Base-by-base conservation (phyloP, 2,113 vertebrate genomes). In the Stegastes partitus region DNA sequence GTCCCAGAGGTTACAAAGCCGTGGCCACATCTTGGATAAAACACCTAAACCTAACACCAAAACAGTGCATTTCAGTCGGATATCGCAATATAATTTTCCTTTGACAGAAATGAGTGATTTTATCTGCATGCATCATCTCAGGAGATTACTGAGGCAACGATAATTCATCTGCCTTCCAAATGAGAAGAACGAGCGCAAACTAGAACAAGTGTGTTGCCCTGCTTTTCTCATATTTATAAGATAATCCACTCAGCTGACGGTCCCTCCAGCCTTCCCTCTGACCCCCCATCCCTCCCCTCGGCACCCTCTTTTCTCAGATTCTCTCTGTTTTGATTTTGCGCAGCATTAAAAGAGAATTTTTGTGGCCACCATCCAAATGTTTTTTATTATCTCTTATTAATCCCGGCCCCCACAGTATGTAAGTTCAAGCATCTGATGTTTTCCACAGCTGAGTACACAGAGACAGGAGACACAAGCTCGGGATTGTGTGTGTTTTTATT, bases 321-420 rank as follows among this genome's bases (percentile, higher is more conserved):
- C 57, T 23, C 74, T 4, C 54, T 82, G 72, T 86, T 90, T 89
- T 64, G 50, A 81, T 81, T 83, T 51, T 63, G 63, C 45, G 47
- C 74, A 22, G 56, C 74, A 72, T 81, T 70, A 75, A 74, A 42
- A 71, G 67, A 77, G 68, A 63, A 44, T 59, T 68, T 66, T 77
- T 39, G 68, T 80, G 86, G 87, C 79, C 66, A 31, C 44, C 23
- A 7, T 92, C 81, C 81, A 85, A 81, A 70, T 90, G 76, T 86
- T 89, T 93, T 84, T 86, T 86, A 73, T 87, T 81, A 88, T 91
- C 63, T 86, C 81, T 81, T 83, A 82, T 91, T 87, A 91, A 91
- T 90, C 83, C 68, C 9, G 70, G 53, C 81, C 76, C 74, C 76
- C 53, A 45, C 31, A 45, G 74, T 71, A 77, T 59, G 12, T 31